These are phyloP conservation scores for Falco biarmicus DNA, from an alignment of 2,797 vertebrate species.

Conservation along the genomic window DNA sequence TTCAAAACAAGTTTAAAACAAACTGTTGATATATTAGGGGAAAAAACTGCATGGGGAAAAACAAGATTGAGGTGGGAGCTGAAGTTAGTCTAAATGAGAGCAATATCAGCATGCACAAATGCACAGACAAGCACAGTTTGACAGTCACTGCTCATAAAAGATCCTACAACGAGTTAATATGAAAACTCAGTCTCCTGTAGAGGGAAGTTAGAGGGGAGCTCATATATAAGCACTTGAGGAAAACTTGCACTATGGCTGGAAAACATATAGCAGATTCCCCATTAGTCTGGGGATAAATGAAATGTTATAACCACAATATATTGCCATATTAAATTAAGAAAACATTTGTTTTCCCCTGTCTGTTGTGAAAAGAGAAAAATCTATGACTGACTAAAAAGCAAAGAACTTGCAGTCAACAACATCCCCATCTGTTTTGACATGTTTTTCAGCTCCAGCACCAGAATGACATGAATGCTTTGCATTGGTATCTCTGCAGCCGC, in stretches of 20 bases:
- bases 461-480: not conserved
- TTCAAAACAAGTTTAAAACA: constrained; percentile 15
- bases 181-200: constrained; percentile 32
- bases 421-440: not conserved
- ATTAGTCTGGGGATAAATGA: constrained; percentile 19
- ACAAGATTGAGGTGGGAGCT: not conserved
- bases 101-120: constrained; percentile 7
- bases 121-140: constrained; percentile 7
- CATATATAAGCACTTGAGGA: not conserved
- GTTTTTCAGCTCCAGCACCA: not conserved
- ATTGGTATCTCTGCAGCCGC: not conserved
- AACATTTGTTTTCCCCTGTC: not conserved
- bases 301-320: constrained; percentile 20
- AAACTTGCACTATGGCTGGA: constrained; percentile 3
- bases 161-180: constrained; percentile 22
- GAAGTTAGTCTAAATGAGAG: constrained; percentile 1
- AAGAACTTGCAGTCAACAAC: not conserved
- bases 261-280: not conserved
- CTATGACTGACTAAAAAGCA: not conserved
- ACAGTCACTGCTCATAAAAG: constrained; percentile 33
- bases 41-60: not conserved
- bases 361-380: not conserved
- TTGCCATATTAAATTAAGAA: not conserved
- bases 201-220: constrained; percentile 19
- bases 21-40: not conserved